Evolutionary conservation across 2,797 vertebrate species (phyloP).

Genomic region (Lepus townsendii): DNA sequence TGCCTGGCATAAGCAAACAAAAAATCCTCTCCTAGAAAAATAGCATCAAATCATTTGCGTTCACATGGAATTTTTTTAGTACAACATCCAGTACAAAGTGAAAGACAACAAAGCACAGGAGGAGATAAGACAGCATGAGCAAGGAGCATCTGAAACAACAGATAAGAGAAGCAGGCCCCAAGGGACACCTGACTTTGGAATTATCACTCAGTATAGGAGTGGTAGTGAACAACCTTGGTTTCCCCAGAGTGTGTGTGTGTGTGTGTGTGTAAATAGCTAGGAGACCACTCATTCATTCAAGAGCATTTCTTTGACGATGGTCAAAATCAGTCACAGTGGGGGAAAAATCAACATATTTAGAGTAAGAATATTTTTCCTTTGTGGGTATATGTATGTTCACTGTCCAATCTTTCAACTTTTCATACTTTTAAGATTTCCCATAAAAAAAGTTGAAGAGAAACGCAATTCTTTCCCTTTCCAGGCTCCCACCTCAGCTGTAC

Average conservation of each 20-base stretch:
- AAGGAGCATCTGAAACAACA: conserved; percentile 49
- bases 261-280: not conserved
- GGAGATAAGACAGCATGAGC: conserved; percentile 8
- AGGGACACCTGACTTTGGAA: conserved; percentile 48
- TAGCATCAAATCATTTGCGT: conserved; percentile 46
- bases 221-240: not conserved
- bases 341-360: conserved; percentile 67
- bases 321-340: conserved; percentile 30
- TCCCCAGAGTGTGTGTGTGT: conserved; percentile 10
- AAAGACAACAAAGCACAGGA: conserved; percentile 7
- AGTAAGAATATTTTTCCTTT: conserved; percentile 34
- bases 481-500: not conserved
- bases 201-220: not conserved
- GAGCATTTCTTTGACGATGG: conserved; percentile 45
- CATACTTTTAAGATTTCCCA: conserved; percentile 42
- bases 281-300: conserved; percentile 39
- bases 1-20: conserved; percentile 65
- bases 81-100: conserved; percentile 29
- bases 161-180: not conserved
- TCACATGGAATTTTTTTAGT: conserved; percentile 44
- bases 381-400: not conserved
- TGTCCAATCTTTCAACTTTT: conserved; percentile 57
- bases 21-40: conserved; percentile 59
- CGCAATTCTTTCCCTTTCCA: conserved; percentile 25
- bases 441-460: conserved; percentile 42